Conservation (phyloP, 2,797 vertebrate species). For the Decapterus maruadsi region DNA sequence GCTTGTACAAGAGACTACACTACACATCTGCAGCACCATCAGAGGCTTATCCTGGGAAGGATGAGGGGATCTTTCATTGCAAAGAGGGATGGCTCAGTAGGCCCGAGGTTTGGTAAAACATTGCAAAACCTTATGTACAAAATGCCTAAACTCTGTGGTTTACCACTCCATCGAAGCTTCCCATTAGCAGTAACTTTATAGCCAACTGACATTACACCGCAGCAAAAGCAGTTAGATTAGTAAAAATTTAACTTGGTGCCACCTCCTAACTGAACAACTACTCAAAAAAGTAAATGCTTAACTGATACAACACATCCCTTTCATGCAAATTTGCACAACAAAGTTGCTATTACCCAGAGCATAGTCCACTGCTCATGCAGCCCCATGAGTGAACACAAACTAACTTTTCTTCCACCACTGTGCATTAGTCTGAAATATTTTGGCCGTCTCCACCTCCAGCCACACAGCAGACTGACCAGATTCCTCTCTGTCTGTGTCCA, state of each 20-base stretch:
- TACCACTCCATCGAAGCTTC: neutral
- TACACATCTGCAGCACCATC: conserved; percentile 65
- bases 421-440: conserved; percentile 59
- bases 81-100: conserved; percentile 18
- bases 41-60: conserved; percentile 53
- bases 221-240: neutral
- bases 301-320: conserved; percentile 1
- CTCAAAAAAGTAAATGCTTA: neutral
- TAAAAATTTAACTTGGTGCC: neutral
- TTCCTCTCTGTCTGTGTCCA: conserved; percentile 65
- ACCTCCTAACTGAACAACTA: neutral
- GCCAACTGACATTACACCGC: neutral
- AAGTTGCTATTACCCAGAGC: conserved; percentile 32
- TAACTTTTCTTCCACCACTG: conserved; percentile 46
- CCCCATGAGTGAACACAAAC: conserved; percentile 46
- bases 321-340: conserved; percentile 25
- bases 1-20: conserved; percentile 23
- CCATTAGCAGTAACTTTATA: neutral
- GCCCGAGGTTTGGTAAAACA: conserved; percentile 12
- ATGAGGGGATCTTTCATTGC: conserved; percentile 19
- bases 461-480: conserved; percentile 68
- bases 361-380: conserved; percentile 20
- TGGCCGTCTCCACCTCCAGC: conserved; percentile 66
- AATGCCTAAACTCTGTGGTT: conserved; percentile 17
- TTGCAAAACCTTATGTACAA: conserved; percentile 10